Evolutionary conservation across 2,888 invertebrate species (phyloP), one percentile per base, ranked within the genome.

Genomic region (Synergus japonicus): DNA sequence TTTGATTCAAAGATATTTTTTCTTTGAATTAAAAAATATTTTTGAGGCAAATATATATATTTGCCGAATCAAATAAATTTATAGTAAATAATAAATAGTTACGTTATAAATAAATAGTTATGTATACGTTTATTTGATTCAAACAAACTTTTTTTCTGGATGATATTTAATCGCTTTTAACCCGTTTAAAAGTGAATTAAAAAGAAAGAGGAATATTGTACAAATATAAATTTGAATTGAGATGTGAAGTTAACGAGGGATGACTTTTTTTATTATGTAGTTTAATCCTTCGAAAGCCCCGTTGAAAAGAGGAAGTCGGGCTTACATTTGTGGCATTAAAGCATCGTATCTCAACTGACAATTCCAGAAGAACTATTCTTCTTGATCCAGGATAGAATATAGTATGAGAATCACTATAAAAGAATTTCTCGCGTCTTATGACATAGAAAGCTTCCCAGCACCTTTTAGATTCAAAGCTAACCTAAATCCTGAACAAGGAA

Each of bases 401-500:
- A 44, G 43, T 66, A 43, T 66, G 43, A 66, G 65, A 66, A 66
- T 66, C 65, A 67, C 67, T 67, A 67, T 44, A 67, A 44, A 46
- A 67, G 67, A 44, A 67, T 67, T n/a, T 67, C 18, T 43, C 43
- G 54, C 54, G 54, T 18, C 18, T 67, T 12, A 22, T n/a, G 66
- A 66, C 43, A 22, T 67, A 13, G 7, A 46, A 44, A 67, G 13
- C 44, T 22, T 46, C 10, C 44, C 43, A 43, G 12, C 44, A 44
- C 44, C 67, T 67, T 46, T 46, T 22, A 46, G 12, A 67, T 67
- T 15, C 41, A 41, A 41, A 65, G 46, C 66, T 66, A 66, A 43
- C 67, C 67, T 46, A 12, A 67, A 66, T 67, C 18, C 12, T 22
- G 22, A 67, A 58, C 3, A 58, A n/a, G n/a, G 18, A 58, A 58